phyloP scores from a whole-genome alignment of 2,888 invertebrate species.

The Fissipunctia ypsillon region DNA sequence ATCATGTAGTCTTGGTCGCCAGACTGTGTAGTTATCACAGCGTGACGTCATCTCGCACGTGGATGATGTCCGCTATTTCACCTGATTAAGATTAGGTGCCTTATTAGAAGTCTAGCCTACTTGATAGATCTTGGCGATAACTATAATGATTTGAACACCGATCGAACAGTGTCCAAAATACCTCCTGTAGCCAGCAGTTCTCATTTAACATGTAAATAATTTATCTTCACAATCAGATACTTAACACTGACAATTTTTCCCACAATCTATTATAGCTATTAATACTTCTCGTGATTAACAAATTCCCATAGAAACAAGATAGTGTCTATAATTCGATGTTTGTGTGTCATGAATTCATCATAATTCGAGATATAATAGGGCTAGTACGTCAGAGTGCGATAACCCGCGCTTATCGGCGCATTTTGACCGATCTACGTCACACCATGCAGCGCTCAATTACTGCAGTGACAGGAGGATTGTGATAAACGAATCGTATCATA shows the following conservation, averaged over 20 bases:
- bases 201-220: constrained; percentile 8
- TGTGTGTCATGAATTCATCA: constrained; percentile 62
- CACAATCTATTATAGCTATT: constrained; percentile 34
- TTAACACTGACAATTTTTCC: constrained; percentile 33
- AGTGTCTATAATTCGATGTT: constrained; percentile 54
- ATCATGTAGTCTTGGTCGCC: constrained; percentile 13
- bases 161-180: constrained; percentile 23
- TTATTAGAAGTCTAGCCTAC: background rate
- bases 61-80: background rate
- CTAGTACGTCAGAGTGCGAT: constrained; percentile 68
- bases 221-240: constrained; percentile 29
- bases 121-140: background rate
- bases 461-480: constrained; percentile 60
- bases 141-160: background rate
- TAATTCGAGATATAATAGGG: constrained; percentile 50
- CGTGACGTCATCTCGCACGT: constrained; percentile 22
- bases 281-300: constrained; percentile 29
- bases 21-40: constrained; percentile 34
- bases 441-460: constrained; percentile 61
- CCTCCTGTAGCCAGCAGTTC: constrained; percentile 8
- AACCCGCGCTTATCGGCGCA: constrained; percentile 68
- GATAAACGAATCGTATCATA: constrained; percentile 61
- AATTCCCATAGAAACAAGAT: constrained; percentile 58
- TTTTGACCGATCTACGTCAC: constrained; percentile 69
- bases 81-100: constrained; percentile 6